These are phyloP conservation scores for Enteromius paludinosus DNA, from an alignment of 2,797 vertebrate species.

Conservation along the genomic window DNA sequence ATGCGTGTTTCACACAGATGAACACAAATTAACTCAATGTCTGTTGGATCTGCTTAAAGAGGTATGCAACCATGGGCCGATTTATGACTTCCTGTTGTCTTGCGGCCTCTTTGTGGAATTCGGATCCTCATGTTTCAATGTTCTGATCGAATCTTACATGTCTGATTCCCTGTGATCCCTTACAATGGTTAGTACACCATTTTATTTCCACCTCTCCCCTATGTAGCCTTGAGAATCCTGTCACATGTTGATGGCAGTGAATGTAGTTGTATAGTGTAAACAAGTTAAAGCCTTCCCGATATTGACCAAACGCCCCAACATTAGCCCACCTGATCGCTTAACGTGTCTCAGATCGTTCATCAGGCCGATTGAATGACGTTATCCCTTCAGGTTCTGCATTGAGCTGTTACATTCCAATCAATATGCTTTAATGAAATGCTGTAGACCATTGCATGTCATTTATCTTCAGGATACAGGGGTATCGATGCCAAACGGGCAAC, in stretches of 20 bases:
- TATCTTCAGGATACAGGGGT: conserved; percentile 31
- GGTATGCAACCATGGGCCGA: no score
- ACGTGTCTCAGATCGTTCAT: conserved; percentile 18
- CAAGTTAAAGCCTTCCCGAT: conserved; percentile 11
- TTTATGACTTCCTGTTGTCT: no score
- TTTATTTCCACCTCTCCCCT: background rate
- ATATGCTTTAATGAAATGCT: conserved; percentile 51
- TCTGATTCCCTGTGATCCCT: no score
- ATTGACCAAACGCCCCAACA: conserved; percentile 14
- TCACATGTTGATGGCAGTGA: background rate
- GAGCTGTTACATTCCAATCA: conserved; percentile 44
- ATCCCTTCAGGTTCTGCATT: conserved; percentile 28
- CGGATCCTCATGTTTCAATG: no score
- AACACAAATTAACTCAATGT: no score
- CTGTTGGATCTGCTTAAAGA: no score
- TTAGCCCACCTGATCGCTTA: background rate
- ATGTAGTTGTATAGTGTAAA: conserved; percentile 30
- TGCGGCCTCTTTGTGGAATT: no score
- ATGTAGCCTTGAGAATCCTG: conserved; percentile 9
- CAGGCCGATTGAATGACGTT: conserved; percentile 9
- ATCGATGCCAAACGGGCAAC: conserved; percentile 2
- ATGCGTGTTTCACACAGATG: no score
- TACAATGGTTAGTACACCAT: conserved; percentile 13
- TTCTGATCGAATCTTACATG: no score
- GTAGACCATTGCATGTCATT: conserved; percentile 34